These are phyloP conservation scores for Mormyrops boulengeri DNA, from an alignment of 2,797 vertebrate genomes.

Conservation along the genomic window DNA sequence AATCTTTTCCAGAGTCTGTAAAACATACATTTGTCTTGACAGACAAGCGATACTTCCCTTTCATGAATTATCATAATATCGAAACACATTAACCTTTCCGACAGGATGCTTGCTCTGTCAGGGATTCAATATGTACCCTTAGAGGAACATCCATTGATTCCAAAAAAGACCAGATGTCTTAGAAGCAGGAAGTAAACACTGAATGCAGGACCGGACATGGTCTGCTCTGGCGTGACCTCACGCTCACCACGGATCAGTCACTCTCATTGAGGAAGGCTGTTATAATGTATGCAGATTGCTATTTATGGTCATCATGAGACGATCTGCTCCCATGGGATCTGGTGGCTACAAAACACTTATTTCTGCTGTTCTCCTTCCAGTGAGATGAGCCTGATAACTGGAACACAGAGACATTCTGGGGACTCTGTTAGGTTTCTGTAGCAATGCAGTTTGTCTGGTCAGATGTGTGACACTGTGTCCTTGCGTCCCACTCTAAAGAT, in stretches of 20 bases:
- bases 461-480: neutral
- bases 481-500: neutral
- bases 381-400: neutral
- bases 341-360: neutral
- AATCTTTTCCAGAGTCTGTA: neutral
- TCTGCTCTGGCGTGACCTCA: neutral
- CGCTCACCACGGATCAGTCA: neutral
- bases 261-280: neutral
- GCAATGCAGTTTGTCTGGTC: neutral
- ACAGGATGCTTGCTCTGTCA: neutral
- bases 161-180: constrained; percentile 2
- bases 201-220: neutral
- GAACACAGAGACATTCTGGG: neutral
- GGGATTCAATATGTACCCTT: neutral
- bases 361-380: neutral
- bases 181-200: neutral
- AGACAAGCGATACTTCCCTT: neutral
- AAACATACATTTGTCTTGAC: neutral
- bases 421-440: neutral
- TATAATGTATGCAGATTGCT: constrained; percentile 3
- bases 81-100: neutral
- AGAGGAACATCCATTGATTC: neutral
- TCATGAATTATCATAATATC: neutral
- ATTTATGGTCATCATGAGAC: constrained; percentile 1
- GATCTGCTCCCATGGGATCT: neutral